Percentiles rank a stretch among this genome's conserved stretches.
Conservation (phyloP, 2,888 invertebrate genomes). For the Thereva unica region DNA sequence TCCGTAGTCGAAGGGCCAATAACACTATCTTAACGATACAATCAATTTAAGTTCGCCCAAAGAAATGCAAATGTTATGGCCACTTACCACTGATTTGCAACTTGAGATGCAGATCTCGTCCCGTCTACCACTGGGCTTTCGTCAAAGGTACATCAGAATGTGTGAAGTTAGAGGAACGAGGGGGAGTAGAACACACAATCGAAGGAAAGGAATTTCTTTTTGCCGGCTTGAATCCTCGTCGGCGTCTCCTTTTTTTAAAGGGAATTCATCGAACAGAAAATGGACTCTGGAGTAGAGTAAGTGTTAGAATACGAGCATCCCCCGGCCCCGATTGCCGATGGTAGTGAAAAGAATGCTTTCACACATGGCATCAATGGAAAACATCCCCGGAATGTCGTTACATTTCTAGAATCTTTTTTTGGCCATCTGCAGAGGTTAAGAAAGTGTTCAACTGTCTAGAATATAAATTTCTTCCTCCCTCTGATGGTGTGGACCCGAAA, state of each 20-base stretch:
- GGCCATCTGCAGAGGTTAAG: slow-evolving; percentile 30
- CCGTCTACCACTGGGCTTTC: slow-evolving; percentile 21
- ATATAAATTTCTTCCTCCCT: slow-evolving; percentile 21
- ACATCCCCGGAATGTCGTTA: slow-evolving; percentile 26
- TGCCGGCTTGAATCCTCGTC: not conserved
- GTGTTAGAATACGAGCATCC: not conserved
- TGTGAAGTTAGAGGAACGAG: not conserved
- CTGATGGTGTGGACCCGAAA: not conserved
- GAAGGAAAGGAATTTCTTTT: slow-evolving; percentile 21
- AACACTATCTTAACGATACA: slow-evolving; percentile 20
- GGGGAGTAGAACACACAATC: slow-evolving; percentile 17
- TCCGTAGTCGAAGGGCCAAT: slow-evolving; percentile 15
- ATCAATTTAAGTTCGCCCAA: slow-evolving; percentile 21
- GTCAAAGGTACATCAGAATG: slow-evolving; percentile 29
- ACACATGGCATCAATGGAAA: slow-evolving; percentile 32
- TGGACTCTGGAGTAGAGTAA: slow-evolving; percentile 20
- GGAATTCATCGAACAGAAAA: slow-evolving; percentile 24
- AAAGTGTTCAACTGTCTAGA: slow-evolving; percentile 32
- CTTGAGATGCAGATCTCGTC: slow-evolving; percentile 34
- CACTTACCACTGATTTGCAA: slow-evolving; percentile 35
- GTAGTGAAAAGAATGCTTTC: slow-evolving; percentile 35
- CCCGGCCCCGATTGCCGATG: not conserved
- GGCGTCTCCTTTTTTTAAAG: slow-evolving; percentile 16
- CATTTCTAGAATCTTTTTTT: slow-evolving; percentile 30
- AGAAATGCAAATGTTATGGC: slow-evolving; percentile 33